These are phyloP conservation scores for Tachina grossa DNA, from an alignment of 2,888 invertebrate species.

Conservation along the genomic window DNA sequence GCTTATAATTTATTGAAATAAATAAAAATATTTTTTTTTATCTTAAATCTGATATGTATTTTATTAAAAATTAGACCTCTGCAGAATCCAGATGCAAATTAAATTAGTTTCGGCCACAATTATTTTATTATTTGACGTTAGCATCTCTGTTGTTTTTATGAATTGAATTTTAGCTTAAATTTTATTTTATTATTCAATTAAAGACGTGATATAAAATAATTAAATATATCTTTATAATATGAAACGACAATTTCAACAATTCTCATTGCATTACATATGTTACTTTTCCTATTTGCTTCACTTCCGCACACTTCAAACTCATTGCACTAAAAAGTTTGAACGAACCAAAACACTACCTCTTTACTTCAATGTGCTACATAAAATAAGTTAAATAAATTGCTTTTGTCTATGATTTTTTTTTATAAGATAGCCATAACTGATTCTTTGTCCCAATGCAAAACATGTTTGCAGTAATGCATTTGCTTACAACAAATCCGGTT, in stretches of 20 bases:
- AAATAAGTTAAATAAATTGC: slow-evolving; percentile 34
- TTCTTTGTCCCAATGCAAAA: slow-evolving; percentile 42
- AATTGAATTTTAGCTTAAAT: too few species aligned
- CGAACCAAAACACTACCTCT: not conserved
- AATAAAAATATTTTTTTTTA: too few species aligned
- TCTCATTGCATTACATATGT: not conserved
- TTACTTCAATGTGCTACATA: not conserved
- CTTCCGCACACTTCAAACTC: slow-evolving; percentile 30
- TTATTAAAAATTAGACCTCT: too few species aligned
- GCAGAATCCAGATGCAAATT: too few species aligned
- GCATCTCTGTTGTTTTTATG: too few species aligned
- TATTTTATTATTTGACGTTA: too few species aligned
- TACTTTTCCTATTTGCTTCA: not conserved
- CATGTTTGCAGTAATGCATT: not conserved
- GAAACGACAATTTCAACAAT: not conserved
- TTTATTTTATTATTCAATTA: too few species aligned
- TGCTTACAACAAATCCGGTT: slow-evolving; percentile 6
- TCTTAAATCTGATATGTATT: too few species aligned
- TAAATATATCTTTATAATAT: not conserved
- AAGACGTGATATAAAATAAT: not conserved
- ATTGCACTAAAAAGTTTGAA: slow-evolving; percentile 30
- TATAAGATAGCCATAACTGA: slow-evolving; percentile 42
- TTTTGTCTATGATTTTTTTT: not conserved
- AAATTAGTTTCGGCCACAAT: too few species aligned
- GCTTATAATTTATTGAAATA: too few species aligned